These are phyloP conservation scores for Catharus fuscescens DNA, from an alignment of 2,113 vertebrate genomes.

Conservation along the genomic window DNA sequence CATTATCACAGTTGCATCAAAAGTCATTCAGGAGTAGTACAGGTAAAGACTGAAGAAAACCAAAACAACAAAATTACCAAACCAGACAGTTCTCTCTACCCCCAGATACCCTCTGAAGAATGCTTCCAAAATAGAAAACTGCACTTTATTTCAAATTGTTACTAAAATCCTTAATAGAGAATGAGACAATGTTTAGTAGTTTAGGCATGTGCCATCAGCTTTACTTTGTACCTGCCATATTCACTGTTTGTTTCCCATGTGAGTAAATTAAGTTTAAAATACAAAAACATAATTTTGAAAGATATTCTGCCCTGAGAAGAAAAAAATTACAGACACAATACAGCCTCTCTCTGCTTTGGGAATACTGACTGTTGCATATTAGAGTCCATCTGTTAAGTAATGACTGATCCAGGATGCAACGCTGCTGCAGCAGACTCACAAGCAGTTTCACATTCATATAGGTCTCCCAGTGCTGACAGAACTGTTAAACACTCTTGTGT, in stretches of 20 bases:
- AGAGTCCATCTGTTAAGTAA: slow-evolving; percentile 81
- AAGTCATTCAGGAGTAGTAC: neutral
- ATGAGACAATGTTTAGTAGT: slow-evolving; percentile 42
- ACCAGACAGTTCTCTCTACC: neutral
- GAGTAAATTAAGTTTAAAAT: slow-evolving; percentile 17
- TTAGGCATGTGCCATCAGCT: slow-evolving; percentile 44
- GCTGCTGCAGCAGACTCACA: slow-evolving; percentile 84
- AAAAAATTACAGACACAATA: slow-evolving; percentile 36
- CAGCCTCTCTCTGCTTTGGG: slow-evolving; percentile 34
- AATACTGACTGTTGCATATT: slow-evolving; percentile 36
- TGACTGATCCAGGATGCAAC: slow-evolving; percentile 82
- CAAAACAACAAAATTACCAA: neutral
- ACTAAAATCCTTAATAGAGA: slow-evolving; percentile 71
- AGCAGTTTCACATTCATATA: slow-evolving; percentile 80
- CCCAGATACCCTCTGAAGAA: neutral
- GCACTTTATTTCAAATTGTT: neutral
- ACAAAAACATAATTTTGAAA: neutral
- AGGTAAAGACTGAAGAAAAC: neutral
- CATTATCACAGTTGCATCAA: neutral
- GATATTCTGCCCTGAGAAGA: neutral
- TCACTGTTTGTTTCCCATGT: neutral
- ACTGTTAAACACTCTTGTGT: neutral
- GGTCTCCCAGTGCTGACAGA: slow-evolving; percentile 32
- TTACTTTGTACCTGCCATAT: slow-evolving; percentile 4
- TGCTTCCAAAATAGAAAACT: neutral